These are phyloP conservation scores for Nemotelus nigrinus DNA, from an alignment of 2,888 invertebrate species.

Conservation along the genomic window DNA sequence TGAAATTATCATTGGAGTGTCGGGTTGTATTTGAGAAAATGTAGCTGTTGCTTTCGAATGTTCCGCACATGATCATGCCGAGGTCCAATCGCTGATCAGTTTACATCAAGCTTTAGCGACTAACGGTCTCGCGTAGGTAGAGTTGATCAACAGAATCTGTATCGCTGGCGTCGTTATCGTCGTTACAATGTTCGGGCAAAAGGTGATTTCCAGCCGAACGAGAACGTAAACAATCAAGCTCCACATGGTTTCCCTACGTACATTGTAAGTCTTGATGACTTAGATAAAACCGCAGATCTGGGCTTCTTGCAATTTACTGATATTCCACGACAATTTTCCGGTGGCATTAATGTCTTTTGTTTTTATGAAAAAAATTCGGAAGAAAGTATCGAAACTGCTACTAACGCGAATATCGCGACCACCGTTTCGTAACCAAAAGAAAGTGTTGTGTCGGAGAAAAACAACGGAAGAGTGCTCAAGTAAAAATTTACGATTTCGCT, in stretches of 20 bases:
- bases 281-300: not conserved
- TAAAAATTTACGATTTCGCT: conserved; percentile 3
- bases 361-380: conserved; percentile 37
- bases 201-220: not conserved
- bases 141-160: conserved; percentile 13
- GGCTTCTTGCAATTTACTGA: too few relatives aligned
- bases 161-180: not conserved
- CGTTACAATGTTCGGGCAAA: not conserved
- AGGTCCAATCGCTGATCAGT: conserved; percentile 40
- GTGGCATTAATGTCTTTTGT: conserved; percentile 39
- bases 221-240: conserved; percentile 36
- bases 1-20: conserved; percentile 2
- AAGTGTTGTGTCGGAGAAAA: conserved; percentile 39
- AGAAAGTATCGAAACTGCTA: conserved; percentile 38
- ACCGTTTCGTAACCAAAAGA: conserved; percentile 36
- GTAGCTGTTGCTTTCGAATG: conserved; percentile 38
- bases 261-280: not conserved
- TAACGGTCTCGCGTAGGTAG: conserved; percentile 33
- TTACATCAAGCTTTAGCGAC: conserved; percentile 39
- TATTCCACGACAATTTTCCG: not conserved
- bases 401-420: not conserved
- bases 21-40: conserved; percentile 5
- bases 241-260: not conserved
- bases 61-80: conserved; percentile 27
- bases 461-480: conserved; percentile 1